Base-by-base conservation (phyloP, 2,113 vertebrate genomes). In the Tiliqua scincoides region DNA sequence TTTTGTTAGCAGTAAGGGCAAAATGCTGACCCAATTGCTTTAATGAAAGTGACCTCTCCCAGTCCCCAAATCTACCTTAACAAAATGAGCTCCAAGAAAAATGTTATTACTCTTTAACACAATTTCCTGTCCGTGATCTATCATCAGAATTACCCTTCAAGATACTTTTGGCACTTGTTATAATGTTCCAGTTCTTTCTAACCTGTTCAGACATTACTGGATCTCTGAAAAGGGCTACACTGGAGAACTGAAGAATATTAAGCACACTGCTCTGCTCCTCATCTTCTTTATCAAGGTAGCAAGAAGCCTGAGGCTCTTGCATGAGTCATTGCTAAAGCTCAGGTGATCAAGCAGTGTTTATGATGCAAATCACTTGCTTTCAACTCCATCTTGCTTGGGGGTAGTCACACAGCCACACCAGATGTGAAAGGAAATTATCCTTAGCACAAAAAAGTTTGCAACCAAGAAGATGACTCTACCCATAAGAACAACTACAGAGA, bases 271-370 rank as follows among this genome's bases (percentile, higher is more conserved):
- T 43, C n/a, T 32, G 14, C 35, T 59, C 77, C 35, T 85, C 37
- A 59, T 84, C 32, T 10, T 67, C 37, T 83, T 61, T 61, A 61
- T 78, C 54, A 87, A 70, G 37, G 63, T 27, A 59, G 62, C 72
- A 61, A 62, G 52, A 59, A 70, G 73, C 72, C 35, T 18, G 52
- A 82, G 72, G 37, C 57, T 61, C 52, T 59, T 59, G 35, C 17
- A 70, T 79, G 75, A 78, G 35, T 85, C 75, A 79, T n/a, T 79
- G 72, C 37, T 61, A 82, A 48, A 76, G 48, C 30, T 43, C 72
- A 82, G 35, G 73, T 68, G 71, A 23, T 77, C 78, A 35, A 21
- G 21, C 21, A 18, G 27, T n/a, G 48, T 62, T 48, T 77, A 67
- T 65, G 32, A 61, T 10, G 81, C 67, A 87, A 70, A 57, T 27